These are phyloP conservation scores for Microctenopoma stevenorrisi DNA, from an alignment of 2,797 vertebrate genomes.

Conservation along the genomic window DNA sequence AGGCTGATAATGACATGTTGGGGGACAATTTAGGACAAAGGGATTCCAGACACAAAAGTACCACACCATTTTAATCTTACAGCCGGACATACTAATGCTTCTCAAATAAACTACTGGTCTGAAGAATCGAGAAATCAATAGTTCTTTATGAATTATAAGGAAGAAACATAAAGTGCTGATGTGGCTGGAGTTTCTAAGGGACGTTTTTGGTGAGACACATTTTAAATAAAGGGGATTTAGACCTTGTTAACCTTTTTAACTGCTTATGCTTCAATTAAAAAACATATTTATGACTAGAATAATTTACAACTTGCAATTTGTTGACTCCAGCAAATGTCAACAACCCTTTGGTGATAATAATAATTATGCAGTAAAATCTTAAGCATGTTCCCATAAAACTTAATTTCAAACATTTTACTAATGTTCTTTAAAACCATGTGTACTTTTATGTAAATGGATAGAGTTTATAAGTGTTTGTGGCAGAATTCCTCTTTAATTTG, in stretches of 20 bases:
- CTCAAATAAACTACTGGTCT: not conserved
- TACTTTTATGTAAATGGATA: not conserved
- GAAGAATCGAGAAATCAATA: not conserved
- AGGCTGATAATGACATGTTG: not conserved
- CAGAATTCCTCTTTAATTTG: conserved; percentile 62
- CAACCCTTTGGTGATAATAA: not conserved
- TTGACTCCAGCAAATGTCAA: not conserved
- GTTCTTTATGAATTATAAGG: not conserved
- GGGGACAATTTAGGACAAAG: not conserved
- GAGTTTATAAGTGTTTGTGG: not conserved
- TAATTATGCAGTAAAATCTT: not conserved
- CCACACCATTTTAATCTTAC: not conserved
- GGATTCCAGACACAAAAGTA: conserved; percentile 29
- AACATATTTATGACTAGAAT: not conserved
- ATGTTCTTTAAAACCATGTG: not conserved
- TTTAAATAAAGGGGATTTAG: conserved; percentile 54
- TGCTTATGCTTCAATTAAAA: too few relatives aligned
- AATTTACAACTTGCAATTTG: not conserved
- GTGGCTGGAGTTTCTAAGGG: conserved; percentile 19
- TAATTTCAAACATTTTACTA: not conserved
- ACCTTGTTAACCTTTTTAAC: not conserved
- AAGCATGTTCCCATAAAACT: not conserved
- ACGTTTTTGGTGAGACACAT: conserved; percentile 1
- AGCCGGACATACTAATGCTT: not conserved
- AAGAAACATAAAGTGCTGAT: conserved; percentile 21